Percentiles rank a stretch among this genome's conserved stretches.
Evolutionary conservation across 1,140 invertebrate species (phyloP).

Genomic region (Cylas formicarius): DNA sequence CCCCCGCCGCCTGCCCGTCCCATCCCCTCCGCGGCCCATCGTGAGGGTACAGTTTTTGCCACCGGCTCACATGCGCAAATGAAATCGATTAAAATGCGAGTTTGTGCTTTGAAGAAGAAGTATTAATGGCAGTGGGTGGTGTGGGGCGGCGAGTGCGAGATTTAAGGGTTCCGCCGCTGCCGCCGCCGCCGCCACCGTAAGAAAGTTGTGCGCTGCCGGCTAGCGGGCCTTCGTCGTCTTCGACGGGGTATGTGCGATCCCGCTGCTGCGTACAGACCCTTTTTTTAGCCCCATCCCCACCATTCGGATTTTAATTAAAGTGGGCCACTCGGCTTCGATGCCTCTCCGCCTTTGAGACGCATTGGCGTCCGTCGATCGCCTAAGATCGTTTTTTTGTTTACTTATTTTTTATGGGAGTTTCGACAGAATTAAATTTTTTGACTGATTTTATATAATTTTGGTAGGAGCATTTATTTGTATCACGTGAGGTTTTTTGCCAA

Average conservation of each 20-base stretch:
- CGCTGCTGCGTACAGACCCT: conserved; percentile 33
- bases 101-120: conserved; percentile 43
- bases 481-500: too few relatives aligned
- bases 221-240: too few relatives aligned
- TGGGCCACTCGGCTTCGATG: conserved; percentile 26
- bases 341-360: too few relatives aligned
- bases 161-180: too few relatives aligned
- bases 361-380: too few relatives aligned
- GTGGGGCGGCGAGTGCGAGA: conserved; percentile 22
- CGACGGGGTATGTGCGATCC: conserved; percentile 27
- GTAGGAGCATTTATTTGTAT: too few relatives aligned
- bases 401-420: too few relatives aligned
- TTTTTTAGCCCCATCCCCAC: conserved; percentile 29
- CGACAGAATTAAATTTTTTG: too few relatives aligned
- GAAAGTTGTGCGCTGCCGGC: too few relatives aligned
- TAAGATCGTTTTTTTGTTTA: too few relatives aligned
- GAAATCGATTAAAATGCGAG: conserved; percentile 44
- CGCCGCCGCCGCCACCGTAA: too few relatives aligned
- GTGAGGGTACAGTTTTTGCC: conserved; percentile 41
- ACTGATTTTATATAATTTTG: too few relatives aligned
- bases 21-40: conserved; percentile 24
- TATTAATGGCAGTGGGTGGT: conserved; percentile 40
- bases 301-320: conserved; percentile 36
- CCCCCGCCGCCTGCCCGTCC: conserved; percentile 9
- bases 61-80: conserved; percentile 43